Base-by-base conservation (phyloP, 2,888 invertebrate species). In the Axea sp. region DNA sequence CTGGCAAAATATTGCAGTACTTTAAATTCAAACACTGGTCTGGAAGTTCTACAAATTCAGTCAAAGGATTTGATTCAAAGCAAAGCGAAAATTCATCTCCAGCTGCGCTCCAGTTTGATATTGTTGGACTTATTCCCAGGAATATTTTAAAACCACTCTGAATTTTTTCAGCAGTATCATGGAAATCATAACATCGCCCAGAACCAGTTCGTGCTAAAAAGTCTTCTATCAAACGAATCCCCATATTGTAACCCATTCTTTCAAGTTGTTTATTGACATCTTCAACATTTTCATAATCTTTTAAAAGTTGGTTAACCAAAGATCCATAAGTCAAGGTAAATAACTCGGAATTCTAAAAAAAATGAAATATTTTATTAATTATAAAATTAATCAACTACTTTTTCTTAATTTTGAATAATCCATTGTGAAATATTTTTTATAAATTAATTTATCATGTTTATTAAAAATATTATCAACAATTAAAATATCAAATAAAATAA, bases 271-370 rank as follows among this genome's bases (percentile, higher is more conserved):
- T 97, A 87, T 98, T 99, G 0, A 99, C 98, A 89, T 99, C 98
- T 28, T 99, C 98, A 2, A 96, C 93, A 88, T 96, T 97, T 86
- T 99, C 99, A 81, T 95, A 94, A 87, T 99, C 99, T 87, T 97
- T 96, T 11, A 99, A 89, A 90, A 99, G 93, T 89, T 99, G 99
- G 1, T 98, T 95, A 0, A 99, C 98, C 72, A 99, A 89, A 1
- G 99, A 96, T 31, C 99, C 99, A 89, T 99, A 99, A 0, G 99
- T 99, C 43, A 99, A 91, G 3, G 98, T 97, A 80, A 99, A 94
- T 65, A 99, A 90, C 88, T 99, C 99, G 0, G 97, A 96, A 89
- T 97, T 98, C 97, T 96, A 88, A 41, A 89, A 90, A 80, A n/a
- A 15, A 15, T 15, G 7, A 8, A 30, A 30, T 12, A 31, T 31